These are phyloP conservation scores for Diadema setosum DNA, from an alignment of 35 echinoderm and acorn worm genomes.

Conservation along the genomic window DNA sequence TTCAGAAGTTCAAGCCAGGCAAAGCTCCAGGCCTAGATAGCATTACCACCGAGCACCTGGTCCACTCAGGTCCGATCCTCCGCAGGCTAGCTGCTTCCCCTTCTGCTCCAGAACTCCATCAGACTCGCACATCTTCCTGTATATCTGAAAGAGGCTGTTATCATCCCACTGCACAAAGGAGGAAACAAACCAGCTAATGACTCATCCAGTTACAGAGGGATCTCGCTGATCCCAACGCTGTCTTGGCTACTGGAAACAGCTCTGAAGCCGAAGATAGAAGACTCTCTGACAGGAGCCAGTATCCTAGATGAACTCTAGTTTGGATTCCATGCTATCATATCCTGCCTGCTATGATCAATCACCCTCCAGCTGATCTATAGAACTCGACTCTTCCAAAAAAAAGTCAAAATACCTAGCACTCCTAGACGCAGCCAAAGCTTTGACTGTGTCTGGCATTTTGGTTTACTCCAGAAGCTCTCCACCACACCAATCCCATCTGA, in stretches of 20 bases:
- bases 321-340: neutral
- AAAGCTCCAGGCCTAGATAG: neutral
- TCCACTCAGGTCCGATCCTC: neutral
- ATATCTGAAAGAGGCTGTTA: neutral
- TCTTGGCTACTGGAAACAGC: too few species aligned
- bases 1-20: neutral
- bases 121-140: neutral
- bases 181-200: neutral
- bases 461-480: too few species aligned
- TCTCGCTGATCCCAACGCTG: neutral
- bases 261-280: too few species aligned
- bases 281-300: too few species aligned
- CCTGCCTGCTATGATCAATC: neutral
- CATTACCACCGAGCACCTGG: neutral
- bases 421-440: neutral
- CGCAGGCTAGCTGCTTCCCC: neutral
- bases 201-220: neutral
- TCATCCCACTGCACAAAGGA: neutral
- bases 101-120: neutral
- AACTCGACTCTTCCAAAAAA: neutral
- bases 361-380: neutral
- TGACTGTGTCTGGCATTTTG: neutral
- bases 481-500: too few species aligned
- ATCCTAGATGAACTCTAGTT: neutral
- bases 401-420: neutral